Evolutionary conservation across 2,113 vertebrate genomes (phyloP).

Genomic region (Herpailurus yagouaroundi): DNA sequence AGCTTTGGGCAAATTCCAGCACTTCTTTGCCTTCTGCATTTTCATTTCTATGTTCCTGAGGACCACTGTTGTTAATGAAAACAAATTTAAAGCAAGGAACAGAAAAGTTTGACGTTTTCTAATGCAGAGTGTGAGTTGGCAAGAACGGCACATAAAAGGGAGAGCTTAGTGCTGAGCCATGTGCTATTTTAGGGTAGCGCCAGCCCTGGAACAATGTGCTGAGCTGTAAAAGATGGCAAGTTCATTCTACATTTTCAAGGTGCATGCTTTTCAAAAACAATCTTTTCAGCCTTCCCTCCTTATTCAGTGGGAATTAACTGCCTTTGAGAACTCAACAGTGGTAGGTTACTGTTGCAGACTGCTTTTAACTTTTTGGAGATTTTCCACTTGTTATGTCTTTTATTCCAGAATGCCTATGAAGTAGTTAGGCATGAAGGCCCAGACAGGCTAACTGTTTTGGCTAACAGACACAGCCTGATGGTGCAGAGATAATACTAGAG

Average conservation of each 20-base stretch:
- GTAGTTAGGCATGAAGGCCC: background rate
- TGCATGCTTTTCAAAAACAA: background rate
- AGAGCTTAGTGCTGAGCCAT: slow-evolving; percentile 8
- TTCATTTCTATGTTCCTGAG: background rate
- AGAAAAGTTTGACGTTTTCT: slow-evolving; percentile 15
- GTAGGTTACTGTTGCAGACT: background rate
- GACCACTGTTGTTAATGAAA: slow-evolving; percentile 46
- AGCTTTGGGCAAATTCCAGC: background rate
- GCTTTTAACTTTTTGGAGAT: background rate
- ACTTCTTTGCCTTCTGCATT: background rate
- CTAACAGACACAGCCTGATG: background rate
- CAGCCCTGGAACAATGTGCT: slow-evolving; percentile 49
- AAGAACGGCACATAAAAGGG: slow-evolving; percentile 22
- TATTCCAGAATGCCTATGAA: background rate
- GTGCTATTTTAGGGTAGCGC: slow-evolving; percentile 52
- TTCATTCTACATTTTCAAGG: background rate
- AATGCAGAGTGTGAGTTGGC: slow-evolving; percentile 5
- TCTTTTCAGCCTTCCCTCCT: background rate
- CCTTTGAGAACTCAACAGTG: background rate
- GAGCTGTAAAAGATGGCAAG: slow-evolving; percentile 64
- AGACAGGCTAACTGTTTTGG: background rate
- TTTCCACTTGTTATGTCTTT: background rate
- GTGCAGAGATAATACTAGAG: background rate
- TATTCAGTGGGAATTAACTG: background rate
- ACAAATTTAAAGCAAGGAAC: background rate